phyloP scores from a whole-genome alignment of 2,113 vertebrate species.

The Emydura subglobosa region DNA sequence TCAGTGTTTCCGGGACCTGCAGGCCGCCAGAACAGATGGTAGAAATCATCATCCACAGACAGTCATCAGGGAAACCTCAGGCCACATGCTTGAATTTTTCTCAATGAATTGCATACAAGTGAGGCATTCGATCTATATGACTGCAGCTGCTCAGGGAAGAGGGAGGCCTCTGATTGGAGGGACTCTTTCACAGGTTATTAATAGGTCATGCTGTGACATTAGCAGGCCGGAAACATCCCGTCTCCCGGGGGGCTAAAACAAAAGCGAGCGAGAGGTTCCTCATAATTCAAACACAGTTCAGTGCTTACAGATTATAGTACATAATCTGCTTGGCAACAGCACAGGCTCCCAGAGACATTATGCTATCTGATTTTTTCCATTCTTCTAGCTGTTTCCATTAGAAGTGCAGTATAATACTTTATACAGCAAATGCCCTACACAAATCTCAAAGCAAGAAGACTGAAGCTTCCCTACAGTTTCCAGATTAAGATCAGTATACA shows the following conservation, averaged over 20 bases:
- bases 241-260: slow-evolving; percentile 56
- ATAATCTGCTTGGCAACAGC: slow-evolving; percentile 84
- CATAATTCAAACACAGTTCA: slow-evolving; percentile 75
- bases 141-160: slow-evolving; percentile 52
- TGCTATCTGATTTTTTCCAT: slow-evolving; percentile 27
- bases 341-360: neutral
- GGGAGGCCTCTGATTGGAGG: neutral
- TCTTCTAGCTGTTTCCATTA: slow-evolving; percentile 54
- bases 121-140: slow-evolving; percentile 43
- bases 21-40: slow-evolving; percentile 76
- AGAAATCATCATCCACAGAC: slow-evolving; percentile 78
- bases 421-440: neutral
- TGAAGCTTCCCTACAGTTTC: slow-evolving; percentile 21
- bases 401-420: slow-evolving; percentile 53
- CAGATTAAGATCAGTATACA: neutral
- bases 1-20: slow-evolving; percentile 72
- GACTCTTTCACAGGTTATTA: slow-evolving; percentile 65
- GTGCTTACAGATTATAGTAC: slow-evolving; percentile 74
- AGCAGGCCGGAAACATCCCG: slow-evolving; percentile 74
- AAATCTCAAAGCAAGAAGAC: slow-evolving; percentile 5
- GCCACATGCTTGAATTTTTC: slow-evolving; percentile 58
- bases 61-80: slow-evolving; percentile 74
- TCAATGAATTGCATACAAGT: slow-evolving; percentile 55
- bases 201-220: slow-evolving; percentile 64
- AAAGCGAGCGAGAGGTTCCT: slow-evolving; percentile 56